Evolutionary conservation across 2,797 vertebrate species (phyloP), one percentile per base, ranked within the genome.

Genomic region (Cetoscarus ocellatus): DNA sequence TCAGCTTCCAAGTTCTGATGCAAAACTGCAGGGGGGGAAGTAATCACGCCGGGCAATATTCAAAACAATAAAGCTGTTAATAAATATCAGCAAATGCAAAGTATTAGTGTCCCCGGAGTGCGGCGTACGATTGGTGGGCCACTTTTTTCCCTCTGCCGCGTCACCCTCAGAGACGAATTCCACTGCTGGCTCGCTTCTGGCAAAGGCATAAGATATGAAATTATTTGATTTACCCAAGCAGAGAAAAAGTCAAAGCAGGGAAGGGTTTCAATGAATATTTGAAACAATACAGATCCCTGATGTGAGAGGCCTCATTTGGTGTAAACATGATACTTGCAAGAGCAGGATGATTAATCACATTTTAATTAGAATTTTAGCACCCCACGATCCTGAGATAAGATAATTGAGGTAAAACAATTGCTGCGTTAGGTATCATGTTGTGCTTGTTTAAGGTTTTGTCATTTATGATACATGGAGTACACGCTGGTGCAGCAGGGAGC

Each of bases 211-310:
- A 82, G 45, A 80, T 74, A 68, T 77, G 86, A 35, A 87, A 89
- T 80, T 80, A 74, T 81, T 83, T 84, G 67, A 90, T 85, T 89
- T 80, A 83, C 55, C 73, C 12, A 17, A 67, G 63, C 39, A 52
- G 55, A 73, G 35, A n/a, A n/a, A n/a, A n/a, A n/a, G n/a, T 51
- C 53, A 38, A 61, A 75, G 58, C n/a, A 56, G 63, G 51, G 57
- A 64, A 40, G 18, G 44, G 27, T 50, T 60, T 69, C 53, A 5
- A 18, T 59, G 56, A 18, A 54, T 50, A 38, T 42, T 56, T 42
- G 65, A n/a, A 66, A 67, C 45, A 63, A 72, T 14, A n/a, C 10
- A 67, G 8, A 7, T 45, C 35, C 52, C 63, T 19, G n/a, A 52
- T 10, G 6, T 56, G 38, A 61, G 47, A 50, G 15, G 62, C 67